Conservation (phyloP, 2,888 invertebrate species). For the Orchestes rusci region DNA sequence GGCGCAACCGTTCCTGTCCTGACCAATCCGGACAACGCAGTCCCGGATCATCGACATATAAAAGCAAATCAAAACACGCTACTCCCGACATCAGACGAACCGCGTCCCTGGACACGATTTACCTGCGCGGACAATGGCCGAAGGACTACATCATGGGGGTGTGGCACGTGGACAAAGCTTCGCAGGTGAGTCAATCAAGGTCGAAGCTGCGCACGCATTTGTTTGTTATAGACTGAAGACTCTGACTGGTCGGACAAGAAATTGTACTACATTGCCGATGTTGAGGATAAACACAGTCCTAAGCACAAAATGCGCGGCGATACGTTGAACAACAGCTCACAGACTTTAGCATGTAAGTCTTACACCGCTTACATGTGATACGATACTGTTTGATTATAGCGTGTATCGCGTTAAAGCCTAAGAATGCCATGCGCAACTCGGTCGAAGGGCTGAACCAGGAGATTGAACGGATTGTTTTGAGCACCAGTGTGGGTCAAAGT, state of each 20-base stretch:
- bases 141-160: conserved; percentile 60
- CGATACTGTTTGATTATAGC: no score
- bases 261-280: conserved; percentile 46
- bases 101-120: conserved; percentile 71
- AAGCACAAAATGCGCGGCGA: conserved; percentile 48
- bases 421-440: conserved; percentile 69
- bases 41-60: conserved; percentile 65
- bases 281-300: conserved; percentile 47
- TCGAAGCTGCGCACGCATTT: no score
- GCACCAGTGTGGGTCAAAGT: conserved; percentile 30
- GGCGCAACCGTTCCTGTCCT: conserved; percentile 48
- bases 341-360: conserved; percentile 41
- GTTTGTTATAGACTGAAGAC: conserved; percentile 58
- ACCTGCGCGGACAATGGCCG: conserved; percentile 72
- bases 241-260: conserved; percentile 48
- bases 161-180: conserved; percentile 69
- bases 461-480: conserved; percentile 71
- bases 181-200: conserved; percentile 57
- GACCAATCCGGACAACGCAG: conserved; percentile 64
- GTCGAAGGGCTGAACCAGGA: conserved; percentile 84
- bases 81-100: conserved; percentile 63
- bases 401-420: conserved; percentile 47
- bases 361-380: no score
- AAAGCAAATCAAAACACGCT: conserved; percentile 57
- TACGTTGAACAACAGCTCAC: conserved; percentile 49